phyloP scores from a whole-genome alignment of 2,888 invertebrate genomes.

The Trachelus iudaicus region DNA sequence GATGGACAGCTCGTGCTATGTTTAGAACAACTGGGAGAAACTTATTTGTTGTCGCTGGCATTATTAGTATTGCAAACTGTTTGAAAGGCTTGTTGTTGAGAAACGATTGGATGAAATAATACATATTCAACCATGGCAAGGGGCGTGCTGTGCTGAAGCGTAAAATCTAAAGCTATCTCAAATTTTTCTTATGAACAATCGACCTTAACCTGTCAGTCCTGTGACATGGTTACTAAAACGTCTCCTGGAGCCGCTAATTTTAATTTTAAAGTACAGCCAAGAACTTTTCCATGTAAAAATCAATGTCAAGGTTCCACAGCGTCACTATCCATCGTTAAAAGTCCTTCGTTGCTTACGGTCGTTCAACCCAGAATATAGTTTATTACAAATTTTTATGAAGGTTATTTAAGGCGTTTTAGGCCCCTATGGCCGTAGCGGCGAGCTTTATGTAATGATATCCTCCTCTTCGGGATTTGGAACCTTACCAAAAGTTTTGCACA shows the following conservation, averaged over 20 bases:
- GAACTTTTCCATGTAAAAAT: background rate
- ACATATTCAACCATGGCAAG: background rate
- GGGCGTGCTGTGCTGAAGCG: background rate
- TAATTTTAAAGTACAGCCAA: background rate
- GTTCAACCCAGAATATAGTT: background rate
- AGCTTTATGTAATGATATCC: background rate
- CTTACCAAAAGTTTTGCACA: background rate
- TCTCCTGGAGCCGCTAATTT: background rate
- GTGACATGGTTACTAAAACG: too few relatives aligned
- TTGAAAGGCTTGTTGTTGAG: background rate
- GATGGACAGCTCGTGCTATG: constrained; percentile 32
- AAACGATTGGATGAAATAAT: background rate
- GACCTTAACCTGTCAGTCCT: background rate
- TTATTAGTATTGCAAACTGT: background rate
- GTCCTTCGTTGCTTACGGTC: background rate
- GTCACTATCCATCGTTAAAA: background rate
- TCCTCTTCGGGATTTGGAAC: background rate
- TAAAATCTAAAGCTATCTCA: background rate
- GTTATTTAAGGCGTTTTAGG: background rate
- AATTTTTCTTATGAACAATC: background rate
- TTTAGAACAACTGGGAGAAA: constrained; percentile 34
- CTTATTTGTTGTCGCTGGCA: constrained; percentile 15
- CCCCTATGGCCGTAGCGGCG: background rate
- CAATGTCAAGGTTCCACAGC: background rate
- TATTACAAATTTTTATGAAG: background rate